These are phyloP conservation scores for Orchesella cincta DNA, from an alignment of 1,140 invertebrate species.

Conservation along the genomic window DNA sequence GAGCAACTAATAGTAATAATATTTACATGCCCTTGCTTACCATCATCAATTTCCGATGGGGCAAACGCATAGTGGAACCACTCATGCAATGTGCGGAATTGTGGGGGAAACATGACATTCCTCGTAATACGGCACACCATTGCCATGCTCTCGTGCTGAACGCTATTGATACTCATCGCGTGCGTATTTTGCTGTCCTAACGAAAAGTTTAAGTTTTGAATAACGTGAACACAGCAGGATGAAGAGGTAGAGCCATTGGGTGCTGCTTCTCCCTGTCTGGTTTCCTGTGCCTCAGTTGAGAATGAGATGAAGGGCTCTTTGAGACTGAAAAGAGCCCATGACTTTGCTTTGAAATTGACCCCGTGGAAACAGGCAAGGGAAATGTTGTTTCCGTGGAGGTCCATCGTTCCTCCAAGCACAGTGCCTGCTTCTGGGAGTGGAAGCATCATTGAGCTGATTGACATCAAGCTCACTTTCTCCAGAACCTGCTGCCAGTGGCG, in stretches of 20 bases:
- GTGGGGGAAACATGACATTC: constrained; percentile 88
- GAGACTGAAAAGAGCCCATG: constrained; percentile 92
- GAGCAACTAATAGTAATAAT: neutral
- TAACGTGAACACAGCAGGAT: constrained; percentile 65
- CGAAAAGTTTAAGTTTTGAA: constrained; percentile 84
- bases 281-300: constrained; percentile 88
- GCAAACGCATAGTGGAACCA: constrained; percentile 97
- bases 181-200: constrained; percentile 74
- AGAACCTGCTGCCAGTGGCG: constrained; percentile 65
- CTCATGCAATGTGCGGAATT: constrained; percentile 88
- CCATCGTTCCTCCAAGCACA: constrained; percentile 89
- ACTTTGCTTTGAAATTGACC: constrained; percentile 94
- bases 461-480: constrained; percentile 57
- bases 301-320: constrained; percentile 93
- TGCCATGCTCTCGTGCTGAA: constrained; percentile 76
- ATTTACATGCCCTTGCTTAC: constrained; percentile 20
- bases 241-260: constrained; percentile 30
- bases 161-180: constrained; percentile 51
- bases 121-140: constrained; percentile 88
- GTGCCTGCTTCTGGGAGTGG: constrained; percentile 72
- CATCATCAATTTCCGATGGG: constrained; percentile 89
- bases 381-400: constrained; percentile 83
- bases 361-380: constrained; percentile 96
- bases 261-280: constrained; percentile 61
- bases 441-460: constrained; percentile 60